Evolutionary conservation across 2,888 invertebrate species (phyloP), one percentile per base, ranked within the genome.

Genomic region (Brenthis hecate): DNA sequence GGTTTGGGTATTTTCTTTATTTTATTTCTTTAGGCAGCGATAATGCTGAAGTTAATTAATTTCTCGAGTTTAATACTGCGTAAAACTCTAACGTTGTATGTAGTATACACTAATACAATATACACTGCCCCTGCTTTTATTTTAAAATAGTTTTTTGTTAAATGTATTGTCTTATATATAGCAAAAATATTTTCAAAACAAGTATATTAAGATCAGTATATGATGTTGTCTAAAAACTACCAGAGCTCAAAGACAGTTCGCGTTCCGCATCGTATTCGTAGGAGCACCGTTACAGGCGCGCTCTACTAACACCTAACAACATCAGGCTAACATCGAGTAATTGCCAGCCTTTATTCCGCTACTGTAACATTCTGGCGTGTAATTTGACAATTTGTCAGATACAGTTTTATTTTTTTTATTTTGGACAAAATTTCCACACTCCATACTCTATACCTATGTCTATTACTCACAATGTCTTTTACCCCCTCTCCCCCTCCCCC

Each of bases 331-430:
- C n/a, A 50, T 28, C 48, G 13, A 28, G 48, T 60, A 28, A 48
- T 48, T 58, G 6, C 14, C 8, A 43, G 14, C 32, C 55, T 32
- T 8, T 43, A 11, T 43, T 43, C 36, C 36, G n/a, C 56, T 1
- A 28, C 13, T 23, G 47, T 58, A 58, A 48, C 48, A 48, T 28
- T 50, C 28, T 28, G 50, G 3, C 54, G 50, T 28, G 11, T 60
- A 60, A 60, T 60, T 50, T 28, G 28, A 60, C 60, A 60, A 60
- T 60, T 60, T 60, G 50, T 28, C 50, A 60, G 28, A 60, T 58
- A 14, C 23, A n/a, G n/a, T 60, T 50, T 14, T 28, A 48, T 32
- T n/a, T 28, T 23, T 32, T 60, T 19, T 19, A 19, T 19, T 19
- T 19, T 19, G 19, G 19, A 19, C 19, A 19, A 19, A 19, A 19